Percentiles rank a stretch among this genome's conserved stretches.
These are phyloP conservation scores for Drosophila mulleri DNA, from an alignment of 2,888 invertebrate genomes.

Conservation along the genomic window DNA sequence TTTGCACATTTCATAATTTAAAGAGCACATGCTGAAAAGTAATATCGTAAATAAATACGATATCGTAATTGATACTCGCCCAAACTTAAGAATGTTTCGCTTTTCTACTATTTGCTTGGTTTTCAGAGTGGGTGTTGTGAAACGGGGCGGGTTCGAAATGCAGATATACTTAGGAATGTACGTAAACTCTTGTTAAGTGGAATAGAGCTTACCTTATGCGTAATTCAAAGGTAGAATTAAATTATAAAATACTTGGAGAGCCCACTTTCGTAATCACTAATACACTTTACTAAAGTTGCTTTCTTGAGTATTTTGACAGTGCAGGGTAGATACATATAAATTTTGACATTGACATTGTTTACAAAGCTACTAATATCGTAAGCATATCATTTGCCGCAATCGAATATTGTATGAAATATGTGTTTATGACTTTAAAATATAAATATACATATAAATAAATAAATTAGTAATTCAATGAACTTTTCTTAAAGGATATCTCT, in stretches of 20 bases:
- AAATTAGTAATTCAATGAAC: too few relatives aligned
- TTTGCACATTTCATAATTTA: slow-evolving; percentile 41
- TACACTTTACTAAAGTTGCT: too few relatives aligned
- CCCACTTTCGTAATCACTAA: neutral
- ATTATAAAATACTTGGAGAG: neutral
- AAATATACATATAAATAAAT: too few relatives aligned
- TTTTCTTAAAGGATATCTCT: too few relatives aligned
- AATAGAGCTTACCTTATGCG: neutral
- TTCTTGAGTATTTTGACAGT: too few relatives aligned
- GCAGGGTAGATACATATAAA: neutral
- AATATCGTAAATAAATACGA: slow-evolving; percentile 57
- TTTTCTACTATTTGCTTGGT: neutral
- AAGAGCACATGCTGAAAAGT: slow-evolving; percentile 29
- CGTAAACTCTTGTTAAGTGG: neutral
- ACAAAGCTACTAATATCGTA: neutral
- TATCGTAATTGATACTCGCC: slow-evolving; percentile 34
- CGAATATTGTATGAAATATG: neutral
- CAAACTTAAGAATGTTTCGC: neutral
- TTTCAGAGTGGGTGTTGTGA: neutral
- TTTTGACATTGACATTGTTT: neutral
- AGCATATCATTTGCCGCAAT: neutral
- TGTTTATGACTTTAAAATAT: neutral
- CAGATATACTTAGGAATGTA: neutral
- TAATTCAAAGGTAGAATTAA: too few relatives aligned
- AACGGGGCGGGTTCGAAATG: too few relatives aligned